Base-by-base conservation (phyloP, 1,140 invertebrate genomes). In the Bombus waltoni region DNA sequence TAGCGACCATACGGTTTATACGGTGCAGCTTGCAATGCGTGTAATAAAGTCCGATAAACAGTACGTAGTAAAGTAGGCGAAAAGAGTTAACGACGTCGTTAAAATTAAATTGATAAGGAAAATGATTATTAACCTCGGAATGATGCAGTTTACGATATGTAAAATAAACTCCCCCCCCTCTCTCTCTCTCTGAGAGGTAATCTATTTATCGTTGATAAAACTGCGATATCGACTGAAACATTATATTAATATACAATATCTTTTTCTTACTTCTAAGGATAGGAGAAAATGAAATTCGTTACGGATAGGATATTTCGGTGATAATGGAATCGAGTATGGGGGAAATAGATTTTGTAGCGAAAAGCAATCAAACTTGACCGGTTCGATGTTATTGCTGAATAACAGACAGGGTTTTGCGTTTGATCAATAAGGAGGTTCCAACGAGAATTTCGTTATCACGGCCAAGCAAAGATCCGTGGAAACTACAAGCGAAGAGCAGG, bases 351-450 rank as follows among this genome's bases (percentile, higher is more conserved):
- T 42, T 40, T 15, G 59, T 25, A 42, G 40, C 15, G 40, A 22
- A 11, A 59, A 77, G 75, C 75, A 65, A 77, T 77, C 57, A 62
- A 77, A 77, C 53, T 76, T 59, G 74, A 59, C n/a, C 25, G 74
- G 47, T 38, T 57, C 35, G 53, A 59, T n/a, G 59, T 42, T 77
- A 28, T 77, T 77, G 5, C 74, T 38, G 47, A 76, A 59, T 76
- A 28, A 57, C 44, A 18, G 32, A n/a, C 74, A 6, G 11, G 35
- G 57, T 47, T 79, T 79, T 79, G 76, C 40, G 76, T 79, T 71
- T 81, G 38, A 81, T 81, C 79, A 81, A 71, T 81, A 71, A 71
- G 65, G 79, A 40, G 57, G 35, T 59, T 65, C 40, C 15, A 77
- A 42, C 73, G 59, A 40, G 75, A 75, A 42, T 77, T 62, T 38